Evolutionary conservation across 2,888 invertebrate genomes (phyloP).

Genomic region (Lordiphosa andalusiaca): DNA sequence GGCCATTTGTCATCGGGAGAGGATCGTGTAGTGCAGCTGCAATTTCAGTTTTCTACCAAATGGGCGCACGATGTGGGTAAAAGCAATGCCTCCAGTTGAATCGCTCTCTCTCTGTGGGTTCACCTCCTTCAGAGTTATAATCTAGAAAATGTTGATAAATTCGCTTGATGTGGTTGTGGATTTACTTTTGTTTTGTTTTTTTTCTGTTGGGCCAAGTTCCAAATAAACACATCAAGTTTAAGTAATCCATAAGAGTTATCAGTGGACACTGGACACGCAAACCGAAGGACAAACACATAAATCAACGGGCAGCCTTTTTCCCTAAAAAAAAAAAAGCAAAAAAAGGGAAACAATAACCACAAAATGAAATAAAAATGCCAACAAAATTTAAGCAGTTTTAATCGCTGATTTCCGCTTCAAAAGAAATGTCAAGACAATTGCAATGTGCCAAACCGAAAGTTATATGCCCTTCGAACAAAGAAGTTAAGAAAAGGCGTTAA

Average conservation of each 20-base stretch:
- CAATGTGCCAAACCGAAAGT: slow-evolving; percentile 15
- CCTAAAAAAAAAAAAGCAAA: slow-evolving; percentile 1
- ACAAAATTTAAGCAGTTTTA: slow-evolving; percentile 45
- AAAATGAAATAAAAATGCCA: slow-evolving; percentile 7
- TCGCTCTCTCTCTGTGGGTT: slow-evolving; percentile 30
- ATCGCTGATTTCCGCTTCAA: slow-evolving; percentile 70
- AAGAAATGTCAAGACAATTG: slow-evolving; percentile 45
- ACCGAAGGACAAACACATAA: slow-evolving; percentile 69
- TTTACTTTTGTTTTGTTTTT: slow-evolving; percentile 20
- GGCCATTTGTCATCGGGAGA: slow-evolving; percentile 62
- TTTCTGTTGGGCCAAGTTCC: slow-evolving; percentile 39
- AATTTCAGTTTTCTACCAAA: slow-evolving; percentile 32
- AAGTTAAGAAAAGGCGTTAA: too few relatives aligned
- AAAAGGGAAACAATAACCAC: too few relatives aligned
- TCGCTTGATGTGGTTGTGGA: slow-evolving; percentile 53
- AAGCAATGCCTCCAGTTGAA: slow-evolving; percentile 34
- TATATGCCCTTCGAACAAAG: background rate
- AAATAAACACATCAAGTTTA: slow-evolving; percentile 69
- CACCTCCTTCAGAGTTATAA: slow-evolving; percentile 19
- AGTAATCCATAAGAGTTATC: slow-evolving; percentile 45
- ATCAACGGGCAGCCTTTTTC: slow-evolving; percentile 44
- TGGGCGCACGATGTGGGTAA: slow-evolving; percentile 31
- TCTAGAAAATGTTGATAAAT: slow-evolving; percentile 63
- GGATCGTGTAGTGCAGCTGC: slow-evolving; percentile 63
- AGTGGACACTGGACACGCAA: slow-evolving; percentile 53